These are phyloP conservation scores for Gortyna flavago DNA, from an alignment of 2,888 invertebrate species.

Conservation along the genomic window DNA sequence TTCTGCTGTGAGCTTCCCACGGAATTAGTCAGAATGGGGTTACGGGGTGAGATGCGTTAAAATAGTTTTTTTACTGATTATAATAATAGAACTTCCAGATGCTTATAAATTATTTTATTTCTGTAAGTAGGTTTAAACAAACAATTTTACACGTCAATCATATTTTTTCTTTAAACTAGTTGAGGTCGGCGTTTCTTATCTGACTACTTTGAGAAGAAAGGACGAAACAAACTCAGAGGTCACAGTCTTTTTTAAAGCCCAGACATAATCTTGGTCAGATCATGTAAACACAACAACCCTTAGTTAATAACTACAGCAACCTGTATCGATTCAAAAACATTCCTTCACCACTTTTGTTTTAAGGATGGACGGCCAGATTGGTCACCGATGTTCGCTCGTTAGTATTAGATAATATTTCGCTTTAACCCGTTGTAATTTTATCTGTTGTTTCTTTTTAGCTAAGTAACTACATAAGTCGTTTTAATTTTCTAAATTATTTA, in stretches of 20 bases:
- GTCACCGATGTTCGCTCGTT: background rate
- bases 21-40: background rate
- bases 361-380: background rate
- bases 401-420: background rate
- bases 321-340: background rate
- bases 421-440: background rate
- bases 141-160: too few relatives aligned
- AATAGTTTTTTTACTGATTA: background rate
- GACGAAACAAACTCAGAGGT: too few relatives aligned
- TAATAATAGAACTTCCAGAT: background rate
- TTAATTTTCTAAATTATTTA: background rate
- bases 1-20: conserved; percentile 14
- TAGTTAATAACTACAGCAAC: background rate
- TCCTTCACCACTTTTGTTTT: background rate
- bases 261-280: too few relatives aligned
- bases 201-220: too few relatives aligned
- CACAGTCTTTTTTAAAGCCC: too few relatives aligned
- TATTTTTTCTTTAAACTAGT: too few relatives aligned
- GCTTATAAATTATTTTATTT: too few relatives aligned
- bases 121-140: too few relatives aligned
- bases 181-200: too few relatives aligned
- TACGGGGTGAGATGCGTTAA: background rate
- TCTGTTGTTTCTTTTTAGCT: background rate
- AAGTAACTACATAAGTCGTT: background rate
- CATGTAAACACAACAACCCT: too few relatives aligned